A percentile compares a stretch with the other conserved stretches of the same genome.
These are phyloP conservation scores for Pterocles burchelli DNA, from an alignment of 2,113 vertebrate species.

Conservation along the genomic window DNA sequence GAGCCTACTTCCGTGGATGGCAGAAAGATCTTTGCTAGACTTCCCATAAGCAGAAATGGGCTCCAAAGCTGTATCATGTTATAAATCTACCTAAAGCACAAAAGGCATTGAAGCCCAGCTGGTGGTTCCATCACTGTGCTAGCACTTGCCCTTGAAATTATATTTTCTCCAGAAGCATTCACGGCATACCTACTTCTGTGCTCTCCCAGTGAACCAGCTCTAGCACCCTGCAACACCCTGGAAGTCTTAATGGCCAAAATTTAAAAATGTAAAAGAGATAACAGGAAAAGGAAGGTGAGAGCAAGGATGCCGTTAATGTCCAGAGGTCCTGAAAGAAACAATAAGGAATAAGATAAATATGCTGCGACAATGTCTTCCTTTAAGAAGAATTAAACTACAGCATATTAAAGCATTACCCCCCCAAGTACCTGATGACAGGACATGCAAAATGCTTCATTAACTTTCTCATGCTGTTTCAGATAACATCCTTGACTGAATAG, in stretches of 20 bases:
- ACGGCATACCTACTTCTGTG: neutral
- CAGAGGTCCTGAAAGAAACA: neutral
- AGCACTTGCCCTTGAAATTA: neutral
- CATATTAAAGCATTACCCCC: neutral
- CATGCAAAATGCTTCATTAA: neutral
- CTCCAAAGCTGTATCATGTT: neutral
- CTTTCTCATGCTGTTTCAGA: neutral
- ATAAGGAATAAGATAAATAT: neutral
- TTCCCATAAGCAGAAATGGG: neutral
- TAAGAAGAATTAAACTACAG: neutral
- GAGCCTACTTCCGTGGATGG: neutral
- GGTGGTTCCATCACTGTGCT: neutral
- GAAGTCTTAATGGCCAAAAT: neutral
- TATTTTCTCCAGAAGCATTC: neutral
- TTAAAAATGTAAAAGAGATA: neutral
- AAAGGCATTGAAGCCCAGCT: neutral
- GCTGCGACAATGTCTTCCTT: neutral
- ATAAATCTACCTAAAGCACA: neutral
- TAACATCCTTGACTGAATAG: neutral
- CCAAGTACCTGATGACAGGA: neutral
- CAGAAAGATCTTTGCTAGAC: neutral
- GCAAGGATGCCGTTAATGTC: neutral
- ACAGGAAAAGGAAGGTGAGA: neutral
- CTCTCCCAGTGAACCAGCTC: neutral
- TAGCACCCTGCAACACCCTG: neutral